Conservation (phyloP, 2,113 vertebrate genomes). For the Nothoprocta pentlandii region DNA sequence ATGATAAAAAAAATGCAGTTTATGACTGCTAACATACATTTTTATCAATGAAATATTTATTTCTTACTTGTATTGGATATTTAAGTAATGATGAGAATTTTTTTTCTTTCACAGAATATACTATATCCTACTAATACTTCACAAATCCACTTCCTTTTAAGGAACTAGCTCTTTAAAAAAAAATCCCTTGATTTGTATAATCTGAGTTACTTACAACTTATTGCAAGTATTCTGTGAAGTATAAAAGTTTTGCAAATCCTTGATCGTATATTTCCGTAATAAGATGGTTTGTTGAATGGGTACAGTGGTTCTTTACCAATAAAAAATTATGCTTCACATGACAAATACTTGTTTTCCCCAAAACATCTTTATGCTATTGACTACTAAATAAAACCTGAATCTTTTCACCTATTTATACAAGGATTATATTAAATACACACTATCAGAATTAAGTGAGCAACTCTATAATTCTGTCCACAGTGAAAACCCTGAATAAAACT, state of each 20-base stretch:
- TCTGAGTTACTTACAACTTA: conserved; percentile 74
- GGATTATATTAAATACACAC: conserved; percentile 85
- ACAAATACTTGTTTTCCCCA: conserved; percentile 88
- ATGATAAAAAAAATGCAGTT: conserved; percentile 81
- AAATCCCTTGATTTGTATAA: conserved; percentile 63
- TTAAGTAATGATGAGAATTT: conserved; percentile 63
- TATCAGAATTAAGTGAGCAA: conserved; percentile 86
- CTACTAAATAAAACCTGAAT: conserved; percentile 94
- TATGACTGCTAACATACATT: conserved; percentile 80
- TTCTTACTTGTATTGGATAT: conserved; percentile 78
- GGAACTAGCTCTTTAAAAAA: conserved; percentile 61
- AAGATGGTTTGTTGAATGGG: conserved; percentile 80
- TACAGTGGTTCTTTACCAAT: conserved; percentile 79
- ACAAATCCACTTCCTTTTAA: conserved; percentile 76
- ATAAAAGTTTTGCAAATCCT: conserved; percentile 72
- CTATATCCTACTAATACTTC: conserved; percentile 84
- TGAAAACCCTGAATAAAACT: conserved; percentile 99
- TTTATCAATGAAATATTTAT: conserved; percentile 75
- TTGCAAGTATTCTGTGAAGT: conserved; percentile 76
- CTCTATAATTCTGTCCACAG: conserved; percentile 91
- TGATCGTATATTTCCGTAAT: conserved; percentile 67
- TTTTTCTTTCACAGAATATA: conserved; percentile 76
- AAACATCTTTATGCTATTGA: conserved; percentile 84
- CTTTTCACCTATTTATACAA: conserved; percentile 86
- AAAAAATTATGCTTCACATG: conserved; percentile 88